Conservation (phyloP, 2,113 vertebrate species). For the Pagrus major region DNA sequence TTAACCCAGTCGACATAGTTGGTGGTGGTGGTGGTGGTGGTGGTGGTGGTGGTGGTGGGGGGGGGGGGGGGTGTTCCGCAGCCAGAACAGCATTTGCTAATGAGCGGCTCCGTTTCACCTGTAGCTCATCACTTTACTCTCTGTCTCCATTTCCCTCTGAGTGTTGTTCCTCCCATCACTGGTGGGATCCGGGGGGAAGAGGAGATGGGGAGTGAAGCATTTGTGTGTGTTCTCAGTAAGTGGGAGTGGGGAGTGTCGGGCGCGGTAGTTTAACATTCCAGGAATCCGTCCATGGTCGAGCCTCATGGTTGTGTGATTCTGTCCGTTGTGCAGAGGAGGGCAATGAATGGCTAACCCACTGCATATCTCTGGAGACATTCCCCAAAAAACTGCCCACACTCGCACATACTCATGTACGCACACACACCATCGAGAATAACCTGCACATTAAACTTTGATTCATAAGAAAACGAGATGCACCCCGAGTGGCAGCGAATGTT, state of each 20-base stretch:
- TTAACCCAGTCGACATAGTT: not conserved
- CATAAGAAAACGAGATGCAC: constrained; percentile 26
- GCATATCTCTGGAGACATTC: constrained; percentile 80
- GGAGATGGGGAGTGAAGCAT: constrained; percentile 58
- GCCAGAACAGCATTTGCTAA: constrained; percentile 53
- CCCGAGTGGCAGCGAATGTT: constrained; percentile 30
- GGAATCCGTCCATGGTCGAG: constrained; percentile 77
- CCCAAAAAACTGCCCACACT: constrained; percentile 71
- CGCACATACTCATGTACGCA: constrained; percentile 30
- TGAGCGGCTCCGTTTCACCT: constrained; percentile 61
- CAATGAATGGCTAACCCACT: constrained; percentile 75
- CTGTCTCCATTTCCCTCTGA: constrained; percentile 23
- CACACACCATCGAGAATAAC: constrained; percentile 37
- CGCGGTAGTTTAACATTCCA: constrained; percentile 82
- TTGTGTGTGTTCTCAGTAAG: constrained; percentile 73
- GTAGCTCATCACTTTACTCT: constrained; percentile 51
- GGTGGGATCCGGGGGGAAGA: constrained; percentile 42
- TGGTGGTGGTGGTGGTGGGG: too few relatives aligned
- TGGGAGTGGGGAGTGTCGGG: constrained; percentile 81
- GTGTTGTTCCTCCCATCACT: constrained; percentile 39
- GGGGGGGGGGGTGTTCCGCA: too few relatives aligned
- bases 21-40: too few relatives aligned
- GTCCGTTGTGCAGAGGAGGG: constrained; percentile 73
- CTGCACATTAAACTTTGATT: constrained; percentile 44
- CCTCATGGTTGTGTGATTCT: constrained; percentile 79